These are phyloP conservation scores for Puntigrus tetrazona DNA, from an alignment of 2,113 vertebrate genomes.

Conservation along the genomic window DNA sequence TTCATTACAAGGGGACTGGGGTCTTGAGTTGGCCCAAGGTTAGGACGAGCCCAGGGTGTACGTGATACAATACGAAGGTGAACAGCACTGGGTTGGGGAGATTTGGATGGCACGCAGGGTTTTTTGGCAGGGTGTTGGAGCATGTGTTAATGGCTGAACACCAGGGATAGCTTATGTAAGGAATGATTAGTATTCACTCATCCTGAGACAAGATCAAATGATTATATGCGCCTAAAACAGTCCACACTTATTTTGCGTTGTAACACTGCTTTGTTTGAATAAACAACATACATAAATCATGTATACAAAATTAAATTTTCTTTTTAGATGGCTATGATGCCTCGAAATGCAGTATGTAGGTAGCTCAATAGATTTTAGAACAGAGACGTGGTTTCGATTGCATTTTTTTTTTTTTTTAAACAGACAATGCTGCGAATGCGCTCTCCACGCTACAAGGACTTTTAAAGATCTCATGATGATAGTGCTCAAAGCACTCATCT, in stretches of 20 bases:
- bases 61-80: slow-evolving; percentile 34
- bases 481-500: slow-evolving; percentile 8
- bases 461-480: slow-evolving; percentile 4
- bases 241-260: background rate
- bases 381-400: background rate
- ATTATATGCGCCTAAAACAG: background rate
- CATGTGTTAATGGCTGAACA: slow-evolving; percentile 26
- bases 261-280: background rate
- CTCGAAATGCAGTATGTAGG: background rate
- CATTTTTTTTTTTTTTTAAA: background rate
- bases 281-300: background rate
- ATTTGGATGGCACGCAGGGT: slow-evolving; percentile 29
- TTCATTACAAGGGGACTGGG: slow-evolving; percentile 35
- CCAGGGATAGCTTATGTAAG: background rate
- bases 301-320: too few relatives aligned
- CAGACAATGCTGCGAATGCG: background rate
- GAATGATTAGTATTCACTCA: slow-evolving; percentile 10
- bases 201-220: background rate
- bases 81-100: slow-evolving; percentile 37
- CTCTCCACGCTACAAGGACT: background rate
- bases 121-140: slow-evolving; percentile 40
- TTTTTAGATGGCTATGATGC: background rate
- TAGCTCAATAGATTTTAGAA: background rate
- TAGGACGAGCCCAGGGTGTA: slow-evolving; percentile 47
- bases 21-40: slow-evolving; percentile 43